A percentile compares a stretch with the other conserved stretches of the same genome.
These are phyloP conservation scores for Heliconius nattereri DNA, from an alignment of 1,140 invertebrate genomes.

Conservation along the genomic window DNA sequence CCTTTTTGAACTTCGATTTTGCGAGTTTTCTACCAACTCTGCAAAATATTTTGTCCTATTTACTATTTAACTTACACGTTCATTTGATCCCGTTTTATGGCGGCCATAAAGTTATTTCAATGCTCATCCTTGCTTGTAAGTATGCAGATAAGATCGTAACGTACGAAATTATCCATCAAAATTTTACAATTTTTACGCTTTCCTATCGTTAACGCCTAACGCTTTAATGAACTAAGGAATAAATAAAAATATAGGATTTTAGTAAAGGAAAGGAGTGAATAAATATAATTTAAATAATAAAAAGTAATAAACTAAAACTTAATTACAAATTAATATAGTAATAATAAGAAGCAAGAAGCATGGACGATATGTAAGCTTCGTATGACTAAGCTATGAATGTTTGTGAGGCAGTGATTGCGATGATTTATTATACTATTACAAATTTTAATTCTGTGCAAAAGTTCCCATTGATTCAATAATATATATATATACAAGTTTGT, in stretches of 20 bases:
- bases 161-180: constrained; percentile 43
- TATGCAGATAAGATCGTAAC: constrained; percentile 41
- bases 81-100: constrained; percentile 40
- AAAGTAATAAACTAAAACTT: constrained; percentile 54
- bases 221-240: constrained; percentile 44
- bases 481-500: not conserved
- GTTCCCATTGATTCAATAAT: constrained; percentile 13
- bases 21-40: constrained; percentile 52
- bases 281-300: constrained; percentile 61
- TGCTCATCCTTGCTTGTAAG: constrained; percentile 40
- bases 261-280: constrained; percentile 62
- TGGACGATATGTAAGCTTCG: constrained; percentile 73
- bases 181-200: constrained; percentile 39
- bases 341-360: constrained; percentile 77
- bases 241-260: constrained; percentile 58
- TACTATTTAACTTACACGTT: constrained; percentile 37
- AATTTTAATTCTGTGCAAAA: constrained; percentile 34
- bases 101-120: constrained; percentile 52
- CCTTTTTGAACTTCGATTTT: constrained; percentile 44
- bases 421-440: constrained; percentile 53
- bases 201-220: constrained; percentile 46
- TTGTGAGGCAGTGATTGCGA: constrained; percentile 79
- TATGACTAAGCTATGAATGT: constrained; percentile 79
- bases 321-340: constrained; percentile 46
- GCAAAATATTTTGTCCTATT: constrained; percentile 52